These are phyloP conservation scores for Osmerus mordax DNA, from an alignment of 2,113 vertebrate genomes.

Conservation along the genomic window DNA sequence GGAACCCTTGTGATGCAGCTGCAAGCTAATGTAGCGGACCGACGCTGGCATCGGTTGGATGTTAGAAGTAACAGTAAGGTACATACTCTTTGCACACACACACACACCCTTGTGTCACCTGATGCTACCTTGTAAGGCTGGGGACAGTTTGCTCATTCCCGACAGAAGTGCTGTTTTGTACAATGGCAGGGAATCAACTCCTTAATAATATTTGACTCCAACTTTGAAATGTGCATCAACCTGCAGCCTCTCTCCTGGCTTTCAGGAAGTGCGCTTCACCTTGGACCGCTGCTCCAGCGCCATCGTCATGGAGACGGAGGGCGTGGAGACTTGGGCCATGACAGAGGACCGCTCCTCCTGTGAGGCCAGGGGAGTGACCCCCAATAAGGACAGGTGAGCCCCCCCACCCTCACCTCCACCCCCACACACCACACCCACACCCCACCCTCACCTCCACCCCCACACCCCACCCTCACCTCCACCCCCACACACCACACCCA, in stretches of 20 bases:
- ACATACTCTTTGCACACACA: conserved; percentile 30
- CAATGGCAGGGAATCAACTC: too few species aligned
- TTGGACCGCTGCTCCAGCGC: conserved; percentile 78
- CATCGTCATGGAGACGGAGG: conserved; percentile 78
- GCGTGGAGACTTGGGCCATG: conserved; percentile 78
- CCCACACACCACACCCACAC: neutral
- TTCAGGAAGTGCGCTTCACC: conserved; percentile 79
- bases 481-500: neutral
- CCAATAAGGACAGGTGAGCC: conserved; percentile 74
- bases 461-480: too few species aligned
- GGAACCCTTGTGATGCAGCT: conserved; percentile 67
- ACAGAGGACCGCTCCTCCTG: conserved; percentile 80
- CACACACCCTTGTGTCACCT: too few species aligned
- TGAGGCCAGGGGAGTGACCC: conserved; percentile 76
- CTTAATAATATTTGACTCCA: neutral
- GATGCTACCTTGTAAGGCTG: too few species aligned
- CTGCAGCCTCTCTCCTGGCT: conserved; percentile 25
- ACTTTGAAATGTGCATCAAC: too few species aligned
- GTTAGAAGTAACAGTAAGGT: conserved; percentile 71
- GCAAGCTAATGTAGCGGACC: conserved; percentile 54
- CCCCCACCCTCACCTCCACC: neutral
- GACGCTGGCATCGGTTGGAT: conserved; percentile 68
- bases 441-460: neutral
- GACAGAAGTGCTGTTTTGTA: too few species aligned
- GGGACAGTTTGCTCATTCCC: neutral